A percentile compares a stretch with the other conserved stretches of the same genome.
Conservation (phyloP, 2,888 invertebrate species). For the Clepsis dumicolana region DNA sequence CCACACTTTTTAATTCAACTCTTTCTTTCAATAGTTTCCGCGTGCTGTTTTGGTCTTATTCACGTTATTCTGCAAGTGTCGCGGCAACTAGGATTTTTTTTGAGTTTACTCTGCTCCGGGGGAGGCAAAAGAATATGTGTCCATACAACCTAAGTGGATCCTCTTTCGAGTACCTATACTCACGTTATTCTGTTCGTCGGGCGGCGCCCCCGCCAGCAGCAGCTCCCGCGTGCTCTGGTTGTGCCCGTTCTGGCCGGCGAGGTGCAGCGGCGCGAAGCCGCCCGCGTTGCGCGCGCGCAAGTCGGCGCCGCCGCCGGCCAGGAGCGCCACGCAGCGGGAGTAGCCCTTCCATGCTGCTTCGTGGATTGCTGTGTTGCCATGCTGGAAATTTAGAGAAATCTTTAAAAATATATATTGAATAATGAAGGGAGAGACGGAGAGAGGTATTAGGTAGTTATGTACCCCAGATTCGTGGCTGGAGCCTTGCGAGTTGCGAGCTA, state of each 20-base stretch:
- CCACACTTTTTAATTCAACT: no score
- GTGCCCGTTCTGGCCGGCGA: conserved; percentile 98
- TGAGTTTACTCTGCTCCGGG: background rate
- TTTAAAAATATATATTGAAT: no score
- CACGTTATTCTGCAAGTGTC: background rate
- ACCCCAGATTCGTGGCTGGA: no score
- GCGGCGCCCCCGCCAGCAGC: conserved; percentile 94
- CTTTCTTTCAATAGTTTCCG: no score
- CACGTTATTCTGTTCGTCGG: conserved; percentile 96
- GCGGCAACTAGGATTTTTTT: background rate
- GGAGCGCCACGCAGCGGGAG: conserved; percentile 92
- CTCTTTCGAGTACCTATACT: conserved; percentile 52
- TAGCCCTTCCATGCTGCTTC: conserved; percentile 98
- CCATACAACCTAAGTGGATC: background rate
- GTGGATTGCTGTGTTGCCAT: conserved; percentile 97
- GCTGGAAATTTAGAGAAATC: conserved; percentile 80
- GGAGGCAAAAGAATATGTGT: background rate
- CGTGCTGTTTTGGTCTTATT: no score
- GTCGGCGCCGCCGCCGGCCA: conserved; percentile 88
- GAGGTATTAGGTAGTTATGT: no score
- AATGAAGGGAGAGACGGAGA: no score
- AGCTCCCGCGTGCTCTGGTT: conserved; percentile 97
- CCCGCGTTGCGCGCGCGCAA: conserved; percentile 91
- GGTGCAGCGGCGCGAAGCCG: conserved; percentile 97
- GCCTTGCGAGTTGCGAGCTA: no score